Base-by-base conservation (phyloP, 2,113 vertebrate species). In the Triplophysa rosa region DNA sequence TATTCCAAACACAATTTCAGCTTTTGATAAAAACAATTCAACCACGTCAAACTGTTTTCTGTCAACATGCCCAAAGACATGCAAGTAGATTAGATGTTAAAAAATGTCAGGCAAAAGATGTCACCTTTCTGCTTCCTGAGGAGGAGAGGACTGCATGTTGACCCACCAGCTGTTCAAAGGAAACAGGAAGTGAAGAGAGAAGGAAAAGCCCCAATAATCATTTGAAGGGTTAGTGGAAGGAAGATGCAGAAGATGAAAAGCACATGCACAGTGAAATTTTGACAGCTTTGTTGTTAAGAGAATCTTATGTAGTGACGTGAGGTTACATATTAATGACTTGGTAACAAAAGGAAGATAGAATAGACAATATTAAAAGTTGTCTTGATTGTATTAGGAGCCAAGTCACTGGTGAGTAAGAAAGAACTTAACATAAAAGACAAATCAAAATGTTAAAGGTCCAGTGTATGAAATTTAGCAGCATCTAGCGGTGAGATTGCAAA, bases 91-190 rank as follows among this genome's bases (percentile, higher is more conserved):
- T 26, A 59, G 54, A 45, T 14, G 37, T 37, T 7, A 17, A 40
- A 80, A 45, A 84, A 67, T 26, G 40, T 62, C 59, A 74, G 65
- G 12, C 45, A 76, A 61, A 61, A 76, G 81, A 81, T 93, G 89
- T 98, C 96, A 99, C 98, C 98, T 99, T 96, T 98, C 90, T 92
- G 96, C 87, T 97, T 99, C 92, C 96, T 96, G 78, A 95, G 91
- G 88, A 98, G 89, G 85, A 95, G 94, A 89, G 98, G 98, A 91
- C 97, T 98, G 96, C 94, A 96, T 85, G 96, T 94, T 91, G 96
- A 95, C 89, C 95, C 96, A 93, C 96, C 96, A 78, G 95, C 96
- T 98, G 95, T 84, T 93, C 92, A 90, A 89, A 81, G 91, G 94
- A 93, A 95, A 93, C 84, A 89, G 93, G 88, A 94, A 89, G 88